Evolutionary conservation across 2,888 invertebrate species (phyloP).

Genomic region (Theretra japonica): DNA sequence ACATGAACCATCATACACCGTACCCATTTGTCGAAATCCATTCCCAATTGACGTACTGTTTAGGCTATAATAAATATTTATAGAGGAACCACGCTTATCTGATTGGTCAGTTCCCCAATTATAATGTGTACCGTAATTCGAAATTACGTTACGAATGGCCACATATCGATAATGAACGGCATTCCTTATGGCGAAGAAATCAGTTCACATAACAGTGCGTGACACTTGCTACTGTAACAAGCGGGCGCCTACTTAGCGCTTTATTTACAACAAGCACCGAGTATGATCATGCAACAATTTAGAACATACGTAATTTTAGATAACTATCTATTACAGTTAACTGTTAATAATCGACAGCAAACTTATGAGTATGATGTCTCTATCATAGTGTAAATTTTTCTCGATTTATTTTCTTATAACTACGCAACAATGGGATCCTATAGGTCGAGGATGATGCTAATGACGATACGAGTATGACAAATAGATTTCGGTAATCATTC

Average conservation of each 20-base stretch:
- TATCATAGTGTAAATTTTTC: too few species aligned
- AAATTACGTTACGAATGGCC: background rate
- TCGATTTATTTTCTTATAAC: too few species aligned
- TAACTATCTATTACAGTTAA: too few species aligned
- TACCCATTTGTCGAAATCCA: background rate
- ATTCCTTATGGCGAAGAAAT: slow-evolving; percentile 45
- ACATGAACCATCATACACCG: background rate
- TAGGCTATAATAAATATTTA: slow-evolving; percentile 15
- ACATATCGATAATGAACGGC: slow-evolving; percentile 23
- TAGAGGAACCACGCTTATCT: slow-evolving; percentile 13
- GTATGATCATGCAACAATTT: slow-evolving; percentile 4
- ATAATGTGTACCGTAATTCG: slow-evolving; percentile 12
- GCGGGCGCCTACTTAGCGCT: slow-evolving; percentile 5
- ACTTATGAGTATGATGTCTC: too few species aligned
- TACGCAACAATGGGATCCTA: too few species aligned
- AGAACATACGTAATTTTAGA: background rate
- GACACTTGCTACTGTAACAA: slow-evolving; percentile 53
- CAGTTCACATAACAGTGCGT: slow-evolving; percentile 67
- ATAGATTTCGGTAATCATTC: too few species aligned
- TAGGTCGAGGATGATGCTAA: too few species aligned
- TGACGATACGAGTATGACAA: too few species aligned
- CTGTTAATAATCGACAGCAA: too few species aligned
- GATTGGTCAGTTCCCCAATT: slow-evolving; percentile 4
- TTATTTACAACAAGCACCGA: background rate
- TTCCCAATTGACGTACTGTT: background rate